Evolutionary conservation across 2,797 vertebrate genomes (phyloP).

Genomic region (Gymnothorax reevesii): DNA sequence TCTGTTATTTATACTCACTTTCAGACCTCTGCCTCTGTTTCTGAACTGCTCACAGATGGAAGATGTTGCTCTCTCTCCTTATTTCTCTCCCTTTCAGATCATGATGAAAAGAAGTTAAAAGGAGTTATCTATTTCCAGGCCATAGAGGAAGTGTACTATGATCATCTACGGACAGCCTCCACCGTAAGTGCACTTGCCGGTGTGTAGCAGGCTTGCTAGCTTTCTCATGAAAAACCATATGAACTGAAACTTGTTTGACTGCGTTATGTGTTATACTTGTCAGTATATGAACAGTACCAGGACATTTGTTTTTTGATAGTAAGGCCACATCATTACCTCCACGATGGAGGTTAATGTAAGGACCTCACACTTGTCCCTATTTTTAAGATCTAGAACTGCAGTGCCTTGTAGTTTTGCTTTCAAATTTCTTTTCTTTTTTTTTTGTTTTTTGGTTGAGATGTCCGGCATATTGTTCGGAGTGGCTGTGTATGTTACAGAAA

Average conservation of each 20-base stretch:
- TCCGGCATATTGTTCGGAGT: neutral
- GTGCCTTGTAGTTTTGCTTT: too few relatives aligned
- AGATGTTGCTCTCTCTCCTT: neutral
- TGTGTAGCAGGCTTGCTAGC: too few relatives aligned
- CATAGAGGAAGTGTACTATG: slow-evolving; percentile 87
- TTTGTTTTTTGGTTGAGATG: too few relatives aligned
- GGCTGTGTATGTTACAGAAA: neutral
- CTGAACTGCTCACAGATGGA: neutral
- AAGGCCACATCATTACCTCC: too few relatives aligned
- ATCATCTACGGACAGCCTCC: slow-evolving; percentile 82
- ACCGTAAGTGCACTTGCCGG: slow-evolving; percentile 67
- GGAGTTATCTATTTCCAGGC: slow-evolving; percentile 92
- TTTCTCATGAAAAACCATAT: neutral
- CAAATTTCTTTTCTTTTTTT: too few relatives aligned
- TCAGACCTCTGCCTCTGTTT: neutral
- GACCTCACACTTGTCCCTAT: too few relatives aligned
- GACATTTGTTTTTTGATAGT: neutral
- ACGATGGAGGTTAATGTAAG: too few relatives aligned
- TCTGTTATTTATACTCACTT: too few relatives aligned
- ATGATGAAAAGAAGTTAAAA: slow-evolving; percentile 85
- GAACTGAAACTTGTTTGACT: neutral
- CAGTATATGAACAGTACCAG: neutral
- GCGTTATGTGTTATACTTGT: neutral
- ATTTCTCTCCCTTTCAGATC: slow-evolving; percentile 64
- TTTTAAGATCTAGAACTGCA: neutral